A percentile compares a stretch with the other conserved stretches of the same genome.
These are phyloP conservation scores for Agonopterix subpropinquella DNA, from an alignment of 2,888 invertebrate species.

Conservation along the genomic window DNA sequence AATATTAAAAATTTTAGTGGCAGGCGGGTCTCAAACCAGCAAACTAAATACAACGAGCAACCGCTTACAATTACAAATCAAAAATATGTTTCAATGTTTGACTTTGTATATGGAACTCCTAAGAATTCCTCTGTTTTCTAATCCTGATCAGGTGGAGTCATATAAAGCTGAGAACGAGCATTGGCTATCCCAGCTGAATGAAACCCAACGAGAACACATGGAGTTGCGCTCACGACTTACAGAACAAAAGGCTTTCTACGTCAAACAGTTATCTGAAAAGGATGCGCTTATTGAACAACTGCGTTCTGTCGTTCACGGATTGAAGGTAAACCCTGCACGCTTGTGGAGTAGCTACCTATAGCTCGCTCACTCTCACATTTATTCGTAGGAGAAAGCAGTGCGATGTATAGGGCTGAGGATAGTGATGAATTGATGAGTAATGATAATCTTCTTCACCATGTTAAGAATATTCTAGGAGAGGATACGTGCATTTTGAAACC, in stretches of 20 bases:
- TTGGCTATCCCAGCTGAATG: slow-evolving; percentile 74
- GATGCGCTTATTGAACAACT: slow-evolving; percentile 64
- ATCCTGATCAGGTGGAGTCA: slow-evolving; percentile 57
- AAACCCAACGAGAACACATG: slow-evolving; percentile 68
- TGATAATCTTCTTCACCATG: too few species aligned
- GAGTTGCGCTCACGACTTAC: slow-evolving; percentile 67
- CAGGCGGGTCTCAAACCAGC: too few species aligned
- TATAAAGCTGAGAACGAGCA: slow-evolving; percentile 80
- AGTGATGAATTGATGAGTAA: too few species aligned
- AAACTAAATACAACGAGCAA: too few species aligned
- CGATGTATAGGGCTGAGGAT: too few species aligned
- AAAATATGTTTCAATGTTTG: neutral
- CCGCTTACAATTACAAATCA: neutral
- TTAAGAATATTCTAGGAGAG: too few species aligned
- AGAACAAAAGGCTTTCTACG: slow-evolving; percentile 51
- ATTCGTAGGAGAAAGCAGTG: too few species aligned
- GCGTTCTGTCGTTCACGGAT: slow-evolving; percentile 48
- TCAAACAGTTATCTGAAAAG: slow-evolving; percentile 59
- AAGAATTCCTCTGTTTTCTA: neutral
- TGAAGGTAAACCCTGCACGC: slow-evolving; percentile 36
- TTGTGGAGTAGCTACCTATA: too few species aligned
- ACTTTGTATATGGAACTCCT: neutral
- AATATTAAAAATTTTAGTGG: too few species aligned
- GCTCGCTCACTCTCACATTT: too few species aligned
- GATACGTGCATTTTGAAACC: too few species aligned